A percentile compares a stretch with the other conserved stretches of the same genome.
Conservation (phyloP, 1,140 invertebrate species). For the Drosophila kepulauana region DNA sequence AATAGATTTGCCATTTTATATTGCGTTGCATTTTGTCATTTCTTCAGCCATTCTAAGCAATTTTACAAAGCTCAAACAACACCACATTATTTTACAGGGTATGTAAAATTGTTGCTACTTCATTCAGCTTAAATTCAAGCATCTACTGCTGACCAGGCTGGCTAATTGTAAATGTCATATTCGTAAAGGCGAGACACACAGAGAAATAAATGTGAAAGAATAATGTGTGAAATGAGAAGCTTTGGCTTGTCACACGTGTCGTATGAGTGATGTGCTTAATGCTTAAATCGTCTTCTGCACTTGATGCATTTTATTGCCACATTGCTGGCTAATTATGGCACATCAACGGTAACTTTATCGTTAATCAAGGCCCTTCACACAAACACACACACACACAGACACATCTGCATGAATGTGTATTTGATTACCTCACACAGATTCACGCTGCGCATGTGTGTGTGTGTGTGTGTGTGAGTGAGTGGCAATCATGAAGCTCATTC, state of each 20-base stretch:
- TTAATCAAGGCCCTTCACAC: constrained; percentile 13
- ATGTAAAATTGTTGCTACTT: no score
- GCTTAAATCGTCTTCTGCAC: constrained; percentile 33
- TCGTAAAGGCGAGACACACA: constrained; percentile 3
- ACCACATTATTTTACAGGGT: no score
- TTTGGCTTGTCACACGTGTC: constrained; percentile 33
- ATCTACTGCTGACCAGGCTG: background rate
- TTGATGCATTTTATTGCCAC: constrained; percentile 48
- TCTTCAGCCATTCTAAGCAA: no score
- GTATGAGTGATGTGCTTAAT: constrained; percentile 39
- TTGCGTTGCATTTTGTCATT: no score
- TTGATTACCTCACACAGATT: background rate
- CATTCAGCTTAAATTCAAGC: no score
- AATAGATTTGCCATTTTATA: no score
- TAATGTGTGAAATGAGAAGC: constrained; percentile 15
- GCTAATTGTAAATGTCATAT: constrained; percentile 16
- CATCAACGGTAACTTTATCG: constrained; percentile 46
- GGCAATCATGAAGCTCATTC: constrained; percentile 79
- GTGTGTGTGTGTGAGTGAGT: background rate
- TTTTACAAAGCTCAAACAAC: no score
- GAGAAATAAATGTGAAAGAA: constrained; percentile 6
- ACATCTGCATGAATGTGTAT: constrained; percentile 4
- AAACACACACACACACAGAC: background rate
- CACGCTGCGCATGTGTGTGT: background rate
- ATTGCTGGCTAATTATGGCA: constrained; percentile 47